Conservation (phyloP, 2,888 invertebrate species). For the Eristalinus sepulchralis region DNA sequence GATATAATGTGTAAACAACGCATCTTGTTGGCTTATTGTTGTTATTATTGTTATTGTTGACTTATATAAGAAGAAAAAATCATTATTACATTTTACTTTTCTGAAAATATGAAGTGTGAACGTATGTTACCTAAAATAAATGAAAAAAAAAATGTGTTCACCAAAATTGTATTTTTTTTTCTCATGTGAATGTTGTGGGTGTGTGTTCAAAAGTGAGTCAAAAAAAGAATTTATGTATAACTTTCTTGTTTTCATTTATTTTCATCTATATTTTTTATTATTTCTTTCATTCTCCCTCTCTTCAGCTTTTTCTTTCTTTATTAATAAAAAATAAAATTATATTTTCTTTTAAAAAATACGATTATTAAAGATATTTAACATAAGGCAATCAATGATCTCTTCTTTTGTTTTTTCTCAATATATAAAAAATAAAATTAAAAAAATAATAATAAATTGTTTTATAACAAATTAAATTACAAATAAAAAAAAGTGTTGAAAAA, state of each 20-base stretch:
- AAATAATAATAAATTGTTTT: constrained; percentile 36
- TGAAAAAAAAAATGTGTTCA: not conserved
- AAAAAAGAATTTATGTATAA: constrained; percentile 33
- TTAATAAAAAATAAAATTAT: constrained; percentile 50
- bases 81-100: constrained; percentile 11
- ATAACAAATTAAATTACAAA: constrained; percentile 46
- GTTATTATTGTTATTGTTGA: constrained; percentile 16
- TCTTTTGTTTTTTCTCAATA: not conserved
- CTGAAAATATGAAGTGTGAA: not conserved
- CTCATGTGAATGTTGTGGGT: not conserved
- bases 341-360: constrained; percentile 46
- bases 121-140: not conserved
- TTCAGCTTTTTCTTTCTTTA: constrained; percentile 5
- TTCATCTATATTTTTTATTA: constrained; percentile 38
- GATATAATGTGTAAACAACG: constrained; percentile 32
- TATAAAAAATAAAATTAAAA: constrained; percentile 34
- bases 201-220: not conserved
- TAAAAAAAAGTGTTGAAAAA: constrained; percentile 17
- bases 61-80: constrained; percentile 45
- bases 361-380: constrained; percentile 50
- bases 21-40: constrained; percentile 42
- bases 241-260: constrained; percentile 46
- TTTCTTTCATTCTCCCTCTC: constrained; percentile 25
- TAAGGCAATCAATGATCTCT: constrained; percentile 61
- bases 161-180: not conserved